These are phyloP conservation scores for Sebastiscus tertius DNA, from an alignment of 2,797 vertebrate genomes.

Conservation along the genomic window DNA sequence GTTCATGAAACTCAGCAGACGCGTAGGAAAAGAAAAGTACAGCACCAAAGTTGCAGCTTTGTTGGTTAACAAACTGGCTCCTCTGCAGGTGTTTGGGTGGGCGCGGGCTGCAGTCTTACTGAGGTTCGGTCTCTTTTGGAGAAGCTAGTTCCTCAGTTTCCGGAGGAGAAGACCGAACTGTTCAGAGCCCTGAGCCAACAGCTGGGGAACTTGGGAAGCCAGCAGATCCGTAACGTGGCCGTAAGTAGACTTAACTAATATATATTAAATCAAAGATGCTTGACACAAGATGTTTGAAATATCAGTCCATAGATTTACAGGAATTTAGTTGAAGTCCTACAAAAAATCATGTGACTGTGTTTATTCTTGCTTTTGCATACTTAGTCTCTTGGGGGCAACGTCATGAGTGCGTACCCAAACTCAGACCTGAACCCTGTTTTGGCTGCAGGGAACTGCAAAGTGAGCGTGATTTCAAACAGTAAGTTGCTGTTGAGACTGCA, in stretches of 20 bases:
- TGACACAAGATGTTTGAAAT: not conserved
- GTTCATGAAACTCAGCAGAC: not conserved
- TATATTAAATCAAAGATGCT: no score
- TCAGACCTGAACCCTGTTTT: constrained; percentile 93
- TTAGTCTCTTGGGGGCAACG: constrained; percentile 91
- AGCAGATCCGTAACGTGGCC: constrained; percentile 91
- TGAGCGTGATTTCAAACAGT: constrained; percentile 84
- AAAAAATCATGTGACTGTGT: not conserved
- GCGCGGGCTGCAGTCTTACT: constrained; percentile 88
- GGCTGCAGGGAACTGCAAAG: constrained; percentile 83
- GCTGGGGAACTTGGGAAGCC: constrained; percentile 83
- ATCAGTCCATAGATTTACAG: not conserved
- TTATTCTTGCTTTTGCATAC: not conserved
- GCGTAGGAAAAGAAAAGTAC: not conserved
- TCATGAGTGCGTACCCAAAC: constrained; percentile 86
- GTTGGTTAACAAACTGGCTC: not conserved
- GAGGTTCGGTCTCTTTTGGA: constrained; percentile 80
- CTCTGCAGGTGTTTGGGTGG: constrained; percentile 83
- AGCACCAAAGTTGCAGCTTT: not conserved
- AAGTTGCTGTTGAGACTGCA: constrained; percentile 23
- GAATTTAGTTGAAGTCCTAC: not conserved
- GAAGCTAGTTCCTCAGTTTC: constrained; percentile 69
- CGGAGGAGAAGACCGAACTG: constrained; percentile 82
- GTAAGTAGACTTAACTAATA: constrained; percentile 69
- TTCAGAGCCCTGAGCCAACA: constrained; percentile 85